phyloP scores from a whole-genome alignment of 2,113 vertebrate species.

The Tor tambroides region DNA sequence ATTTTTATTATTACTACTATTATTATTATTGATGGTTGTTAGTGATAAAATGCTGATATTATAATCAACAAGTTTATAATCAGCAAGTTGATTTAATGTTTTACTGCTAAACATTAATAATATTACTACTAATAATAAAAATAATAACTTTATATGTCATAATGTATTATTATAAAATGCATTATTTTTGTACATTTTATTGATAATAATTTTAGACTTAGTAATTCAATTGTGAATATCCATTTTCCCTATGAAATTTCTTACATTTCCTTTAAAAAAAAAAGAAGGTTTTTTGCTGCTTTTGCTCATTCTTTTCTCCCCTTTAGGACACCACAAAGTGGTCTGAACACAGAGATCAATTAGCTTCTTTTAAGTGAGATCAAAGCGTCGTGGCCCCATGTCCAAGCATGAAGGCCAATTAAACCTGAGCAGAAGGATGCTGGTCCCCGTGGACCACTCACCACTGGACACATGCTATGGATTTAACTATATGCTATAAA shows the following conservation, averaged over 20 bases:
- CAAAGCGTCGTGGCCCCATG: slow-evolving; percentile 88
- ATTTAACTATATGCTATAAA: slow-evolving; percentile 63
- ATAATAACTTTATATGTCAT: neutral
- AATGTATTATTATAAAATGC: no score
- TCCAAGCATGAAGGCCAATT: slow-evolving; percentile 92
- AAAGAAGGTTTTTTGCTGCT: neutral
- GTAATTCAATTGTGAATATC: neutral
- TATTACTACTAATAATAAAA: neutral
- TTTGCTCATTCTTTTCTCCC: slow-evolving; percentile 43
- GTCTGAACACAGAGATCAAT: slow-evolving; percentile 72
- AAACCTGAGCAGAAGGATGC: slow-evolving; percentile 76
- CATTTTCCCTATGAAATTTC: neutral
- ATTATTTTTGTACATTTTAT: neutral
- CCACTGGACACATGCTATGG: slow-evolving; percentile 59
- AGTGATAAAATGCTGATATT: neutral
- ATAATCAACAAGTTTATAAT: neutral
- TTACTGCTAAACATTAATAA: neutral
- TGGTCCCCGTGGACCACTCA: slow-evolving; percentile 43
- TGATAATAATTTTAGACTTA: neutral
- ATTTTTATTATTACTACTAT: no score
- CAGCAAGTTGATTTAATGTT: neutral
- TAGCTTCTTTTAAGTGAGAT: slow-evolving; percentile 91
- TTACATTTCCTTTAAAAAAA: neutral
- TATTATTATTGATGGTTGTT: neutral
- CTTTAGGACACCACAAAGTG: slow-evolving; percentile 58